Conservation (phyloP, 53 echinoderm and acorn worm genomes). For the Apostichopus leukothele region DNA sequence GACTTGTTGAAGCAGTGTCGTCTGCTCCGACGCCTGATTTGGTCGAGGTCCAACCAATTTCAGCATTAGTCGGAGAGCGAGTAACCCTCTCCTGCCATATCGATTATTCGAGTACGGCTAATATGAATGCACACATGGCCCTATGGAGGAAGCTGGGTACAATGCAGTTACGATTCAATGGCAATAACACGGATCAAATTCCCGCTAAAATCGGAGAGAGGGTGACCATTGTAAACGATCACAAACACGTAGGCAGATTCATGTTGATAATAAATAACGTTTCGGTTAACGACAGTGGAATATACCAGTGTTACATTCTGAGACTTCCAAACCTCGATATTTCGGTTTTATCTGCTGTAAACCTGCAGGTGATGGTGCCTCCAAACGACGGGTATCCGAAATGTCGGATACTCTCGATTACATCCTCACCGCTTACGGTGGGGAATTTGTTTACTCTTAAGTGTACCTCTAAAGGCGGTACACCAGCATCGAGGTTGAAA, state of each 20-base stretch:
- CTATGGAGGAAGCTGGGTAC: conserved; percentile 33
- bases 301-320: conserved; percentile 34
- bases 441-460: conserved; percentile 17
- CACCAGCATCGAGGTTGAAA: conserved; percentile 18
- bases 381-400: conserved; percentile 29
- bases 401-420: not conserved
- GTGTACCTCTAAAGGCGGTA: conserved; percentile 20
- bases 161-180: not conserved
- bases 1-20: not conserved
- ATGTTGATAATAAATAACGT: conserved; percentile 15
- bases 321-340: conserved; percentile 12
- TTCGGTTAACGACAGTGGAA: conserved; percentile 19
- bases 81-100: conserved; percentile 19
- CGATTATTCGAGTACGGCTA: not conserved
- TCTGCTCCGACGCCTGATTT: conserved; percentile 3
- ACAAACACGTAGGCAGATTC: conserved; percentile 20
- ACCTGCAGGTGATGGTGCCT: conserved; percentile 26
- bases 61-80: conserved; percentile 1
- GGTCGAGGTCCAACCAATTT: conserved; percentile 18
- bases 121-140: conserved; percentile 15
- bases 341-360: conserved; percentile 33
- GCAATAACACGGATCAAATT: not conserved
- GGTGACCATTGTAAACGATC: conserved; percentile 18
- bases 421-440: not conserved
- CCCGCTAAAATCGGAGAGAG: not conserved